phyloP scores from a whole-genome alignment of 2,888 invertebrate species.

The Philopedon plagiatum region DNA sequence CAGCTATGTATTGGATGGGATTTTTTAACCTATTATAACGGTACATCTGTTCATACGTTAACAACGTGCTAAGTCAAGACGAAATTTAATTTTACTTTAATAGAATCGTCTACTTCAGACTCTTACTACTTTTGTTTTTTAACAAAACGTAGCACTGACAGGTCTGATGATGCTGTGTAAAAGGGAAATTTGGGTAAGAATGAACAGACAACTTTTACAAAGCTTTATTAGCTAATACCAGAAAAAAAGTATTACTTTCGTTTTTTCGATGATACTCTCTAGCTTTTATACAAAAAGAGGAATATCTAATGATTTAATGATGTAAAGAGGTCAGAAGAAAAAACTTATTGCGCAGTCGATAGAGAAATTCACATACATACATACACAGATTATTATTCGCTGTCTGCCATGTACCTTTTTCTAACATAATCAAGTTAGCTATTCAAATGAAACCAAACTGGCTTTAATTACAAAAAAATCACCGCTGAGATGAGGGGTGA shows the following conservation, averaged over 20 bases:
- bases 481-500: constrained; percentile 36
- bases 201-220: too few species aligned
- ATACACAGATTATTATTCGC: constrained; percentile 44
- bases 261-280: not conserved
- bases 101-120: constrained; percentile 33
- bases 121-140: not conserved
- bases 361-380: constrained; percentile 34
- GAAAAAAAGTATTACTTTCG: too few species aligned
- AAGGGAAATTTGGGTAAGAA: too few species aligned
- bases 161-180: too few species aligned
- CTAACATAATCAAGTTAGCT: constrained; percentile 48
- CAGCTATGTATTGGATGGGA: constrained; percentile 43
- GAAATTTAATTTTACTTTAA: constrained; percentile 33
- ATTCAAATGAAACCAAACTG: constrained; percentile 48
- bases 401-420: constrained; percentile 46
- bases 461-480: constrained; percentile 43
- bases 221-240: too few species aligned
- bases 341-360: constrained; percentile 36
- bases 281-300: not conserved
- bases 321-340: constrained; percentile 21
- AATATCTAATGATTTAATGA: constrained; percentile 5
- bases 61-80: constrained; percentile 23
- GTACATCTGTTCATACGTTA: constrained; percentile 36
- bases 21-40: constrained; percentile 51
- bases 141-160: not conserved